Evolutionary conservation across 1,140 invertebrate species (phyloP).

Genomic region (Drosophila insularis): DNA sequence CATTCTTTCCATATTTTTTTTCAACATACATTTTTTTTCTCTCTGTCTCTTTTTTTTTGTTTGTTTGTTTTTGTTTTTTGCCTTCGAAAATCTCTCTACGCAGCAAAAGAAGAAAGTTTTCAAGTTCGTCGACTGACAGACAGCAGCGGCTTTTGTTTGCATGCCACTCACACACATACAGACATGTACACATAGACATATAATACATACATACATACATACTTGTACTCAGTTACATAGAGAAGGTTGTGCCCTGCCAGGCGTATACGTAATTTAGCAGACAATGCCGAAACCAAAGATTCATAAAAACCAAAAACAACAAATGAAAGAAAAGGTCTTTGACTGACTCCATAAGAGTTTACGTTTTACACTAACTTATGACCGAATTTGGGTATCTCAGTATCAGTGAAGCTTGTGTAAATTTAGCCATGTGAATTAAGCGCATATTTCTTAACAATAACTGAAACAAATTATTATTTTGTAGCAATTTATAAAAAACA

Average conservation of each 20-base stretch:
- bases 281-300: conserved; percentile 59
- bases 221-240: conserved; percentile 28
- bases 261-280: conserved; percentile 78
- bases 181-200: conserved; percentile 9
- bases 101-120: conserved; percentile 53
- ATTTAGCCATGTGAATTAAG: too few species aligned
- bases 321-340: conserved; percentile 64
- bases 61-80: conserved; percentile 7
- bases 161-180: conserved; percentile 46
- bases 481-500: too few species aligned
- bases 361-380: conserved; percentile 27
- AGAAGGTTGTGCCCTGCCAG: conserved; percentile 60
- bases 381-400: background rate
- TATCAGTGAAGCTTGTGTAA: background rate
- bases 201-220: conserved; percentile 6
- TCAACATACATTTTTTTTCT: background rate
- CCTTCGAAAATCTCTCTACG: conserved; percentile 60
- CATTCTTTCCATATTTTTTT: conserved; percentile 41
- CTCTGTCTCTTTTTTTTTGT: conserved; percentile 24
- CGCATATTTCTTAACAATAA: too few species aligned
- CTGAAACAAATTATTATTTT: too few species aligned
- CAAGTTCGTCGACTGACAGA: conserved; percentile 78
- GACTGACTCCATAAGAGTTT: conserved; percentile 51
- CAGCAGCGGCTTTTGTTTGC: conserved; percentile 73
- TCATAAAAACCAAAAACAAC: conserved; percentile 24